Conservation (phyloP, 2,888 invertebrate genomes). For the Axea sp. region DNA sequence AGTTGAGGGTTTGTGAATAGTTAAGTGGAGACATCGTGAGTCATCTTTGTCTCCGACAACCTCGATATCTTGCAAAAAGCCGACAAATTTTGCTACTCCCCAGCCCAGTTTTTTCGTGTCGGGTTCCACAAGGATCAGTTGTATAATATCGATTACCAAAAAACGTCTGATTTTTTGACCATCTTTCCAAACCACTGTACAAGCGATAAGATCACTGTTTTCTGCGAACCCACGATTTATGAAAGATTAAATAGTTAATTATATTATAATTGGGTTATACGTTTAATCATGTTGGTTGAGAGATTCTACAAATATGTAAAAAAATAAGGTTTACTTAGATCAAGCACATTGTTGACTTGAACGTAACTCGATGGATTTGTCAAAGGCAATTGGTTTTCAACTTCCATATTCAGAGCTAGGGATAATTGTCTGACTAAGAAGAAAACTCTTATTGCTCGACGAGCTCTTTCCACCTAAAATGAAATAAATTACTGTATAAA, state of each 20-base stretch:
- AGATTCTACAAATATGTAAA: no score
- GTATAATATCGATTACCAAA: constrained; percentile 96
- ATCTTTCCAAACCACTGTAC: constrained; percentile 95
- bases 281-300: no score
- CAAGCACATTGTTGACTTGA: constrained; percentile 95
- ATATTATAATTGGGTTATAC: no score
- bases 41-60: constrained; percentile 97
- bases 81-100: constrained; percentile 98
- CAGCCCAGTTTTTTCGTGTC: constrained; percentile 96
- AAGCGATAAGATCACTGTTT: constrained; percentile 98
- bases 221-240: no score
- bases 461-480: constrained; percentile 89
- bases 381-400: constrained; percentile 92
- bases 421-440: constrained; percentile 92
- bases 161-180: constrained; percentile 95
- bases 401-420: constrained; percentile 88
- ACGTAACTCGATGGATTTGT: constrained; percentile 93
- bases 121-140: constrained; percentile 98
- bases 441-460: constrained; percentile 94
- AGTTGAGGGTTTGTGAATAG: constrained; percentile 90
- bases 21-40: constrained; percentile 95
- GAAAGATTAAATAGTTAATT: no score
- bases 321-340: constrained; percentile 87
- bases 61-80: constrained; percentile 97
- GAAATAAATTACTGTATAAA: constrained; percentile 1